These are phyloP conservation scores for Drosophila oshimai DNA, from an alignment of 1,140 invertebrate species.

Conservation along the genomic window DNA sequence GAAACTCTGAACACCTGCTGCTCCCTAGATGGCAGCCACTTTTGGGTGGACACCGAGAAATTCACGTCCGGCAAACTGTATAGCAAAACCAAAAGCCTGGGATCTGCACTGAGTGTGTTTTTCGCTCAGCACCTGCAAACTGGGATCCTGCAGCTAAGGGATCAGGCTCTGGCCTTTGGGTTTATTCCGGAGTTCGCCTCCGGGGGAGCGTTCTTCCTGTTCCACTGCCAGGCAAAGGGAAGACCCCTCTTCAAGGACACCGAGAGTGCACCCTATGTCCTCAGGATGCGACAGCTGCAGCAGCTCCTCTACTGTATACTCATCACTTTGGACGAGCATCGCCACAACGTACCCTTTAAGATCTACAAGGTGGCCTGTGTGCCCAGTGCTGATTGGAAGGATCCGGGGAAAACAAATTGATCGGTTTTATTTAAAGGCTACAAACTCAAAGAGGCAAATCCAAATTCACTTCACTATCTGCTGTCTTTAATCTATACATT, in stretches of 20 bases:
- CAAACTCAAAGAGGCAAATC: too few relatives aligned
- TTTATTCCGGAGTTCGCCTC: conserved; percentile 64
- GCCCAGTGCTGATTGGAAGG: background rate
- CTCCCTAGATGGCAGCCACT: conserved; percentile 83
- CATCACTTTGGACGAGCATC: conserved; percentile 77
- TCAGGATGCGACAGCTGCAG: conserved; percentile 84
- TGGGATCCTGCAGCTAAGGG: conserved; percentile 83
- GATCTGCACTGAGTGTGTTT: conserved; percentile 84
- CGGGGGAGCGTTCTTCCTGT: conserved; percentile 84
- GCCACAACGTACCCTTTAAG: conserved; percentile 21
- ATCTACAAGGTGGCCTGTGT: conserved; percentile 43
- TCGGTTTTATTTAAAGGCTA: too few relatives aligned
- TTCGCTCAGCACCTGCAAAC: conserved; percentile 82
- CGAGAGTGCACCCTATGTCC: conserved; percentile 83
- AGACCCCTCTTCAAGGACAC: conserved; percentile 83
- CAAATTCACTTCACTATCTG: too few relatives aligned
- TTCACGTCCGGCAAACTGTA: conserved; percentile 84
- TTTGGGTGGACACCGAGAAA: conserved; percentile 83
- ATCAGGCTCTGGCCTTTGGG: conserved; percentile 84
- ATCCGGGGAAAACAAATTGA: background rate
- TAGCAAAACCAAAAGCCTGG: conserved; percentile 83
- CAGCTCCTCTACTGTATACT: conserved; percentile 84
- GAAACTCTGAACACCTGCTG: conserved; percentile 78
- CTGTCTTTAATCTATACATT: too few relatives aligned
- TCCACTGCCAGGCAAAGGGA: conserved; percentile 84